Evolutionary conservation across 2,888 invertebrate species (phyloP).

Genomic region (Neuroscelio doddi): DNA sequence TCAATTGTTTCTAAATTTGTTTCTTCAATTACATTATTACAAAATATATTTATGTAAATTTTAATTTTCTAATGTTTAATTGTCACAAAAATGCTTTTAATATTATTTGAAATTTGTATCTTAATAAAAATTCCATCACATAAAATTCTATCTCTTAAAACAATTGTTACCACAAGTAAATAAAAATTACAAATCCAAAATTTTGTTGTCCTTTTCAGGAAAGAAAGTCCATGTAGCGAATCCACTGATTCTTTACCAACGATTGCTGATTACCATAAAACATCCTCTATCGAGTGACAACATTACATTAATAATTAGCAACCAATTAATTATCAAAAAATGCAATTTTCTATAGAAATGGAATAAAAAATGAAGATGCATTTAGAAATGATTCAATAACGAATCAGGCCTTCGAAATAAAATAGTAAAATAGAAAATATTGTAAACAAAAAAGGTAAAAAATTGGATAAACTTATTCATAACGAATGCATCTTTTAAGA

Average conservation of each 20-base stretch:
- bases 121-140: no score
- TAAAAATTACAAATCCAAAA: no score
- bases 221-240: constrained; percentile 48
- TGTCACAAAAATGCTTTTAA: constrained; percentile 19
- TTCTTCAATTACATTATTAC: no score
- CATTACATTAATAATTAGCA: not conserved
- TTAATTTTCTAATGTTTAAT: constrained; percentile 1
- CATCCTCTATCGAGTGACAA: not conserved
- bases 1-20: no score
- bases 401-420: no score
- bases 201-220: no score
- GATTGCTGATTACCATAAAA: constrained; percentile 4
- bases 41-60: no score
- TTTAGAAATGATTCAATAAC: constrained; percentile 1
- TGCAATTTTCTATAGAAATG: not conserved
- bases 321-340: no score
- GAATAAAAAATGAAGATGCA: not conserved
- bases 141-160: no score
- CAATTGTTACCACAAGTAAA: no score
- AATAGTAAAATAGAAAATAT: no score
- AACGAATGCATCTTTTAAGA: not conserved
- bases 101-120: constrained; percentile 7
- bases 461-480: not conserved
- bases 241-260: constrained; percentile 50
- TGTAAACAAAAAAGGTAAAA: not conserved